A percentile compares a stretch with the other conserved stretches of the same genome.
These are phyloP conservation scores for Eriosoma lanigerum DNA, from an alignment of 1,140 invertebrate genomes.

Conservation along the genomic window DNA sequence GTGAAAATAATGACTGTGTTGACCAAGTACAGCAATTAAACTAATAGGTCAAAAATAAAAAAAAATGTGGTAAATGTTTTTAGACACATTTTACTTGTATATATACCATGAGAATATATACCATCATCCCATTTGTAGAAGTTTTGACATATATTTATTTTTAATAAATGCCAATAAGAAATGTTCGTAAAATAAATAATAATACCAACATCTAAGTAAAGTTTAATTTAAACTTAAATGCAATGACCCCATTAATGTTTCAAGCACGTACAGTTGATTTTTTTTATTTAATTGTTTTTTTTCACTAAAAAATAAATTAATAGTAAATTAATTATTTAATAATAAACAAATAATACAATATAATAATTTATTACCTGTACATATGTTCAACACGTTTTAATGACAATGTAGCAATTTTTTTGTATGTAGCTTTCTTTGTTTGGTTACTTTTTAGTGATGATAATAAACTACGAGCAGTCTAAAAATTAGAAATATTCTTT, in stretches of 20 bases:
- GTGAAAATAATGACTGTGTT: too few species aligned
- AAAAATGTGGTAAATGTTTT: not conserved
- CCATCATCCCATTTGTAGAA: constrained; percentile 17
- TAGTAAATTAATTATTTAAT: not conserved
- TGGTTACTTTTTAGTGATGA: constrained; percentile 34
- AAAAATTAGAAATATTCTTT: not conserved
- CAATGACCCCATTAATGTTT: constrained; percentile 44
- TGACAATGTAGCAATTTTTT: constrained; percentile 45
- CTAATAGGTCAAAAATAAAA: not conserved
- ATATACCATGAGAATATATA: constrained; percentile 10
- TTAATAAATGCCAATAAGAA: constrained; percentile 41
- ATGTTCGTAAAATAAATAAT: constrained; percentile 26
- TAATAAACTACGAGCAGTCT: constrained; percentile 42
- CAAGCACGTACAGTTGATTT: constrained; percentile 30
- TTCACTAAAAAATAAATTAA: constrained; percentile 24
- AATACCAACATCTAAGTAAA: constrained; percentile 15
- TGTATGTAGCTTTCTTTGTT: constrained; percentile 33
- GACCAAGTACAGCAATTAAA: too few species aligned
- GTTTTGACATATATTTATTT: not conserved
- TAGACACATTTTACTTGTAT: not conserved
- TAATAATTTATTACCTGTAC: constrained; percentile 31
- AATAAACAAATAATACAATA: not conserved
- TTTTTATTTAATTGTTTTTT: constrained; percentile 44
- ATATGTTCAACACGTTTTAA: constrained; percentile 48
- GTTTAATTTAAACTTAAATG: constrained; percentile 47